phyloP scores from a whole-genome alignment of 1,140 invertebrate genomes.

The Vanessa tameamea region DNA sequence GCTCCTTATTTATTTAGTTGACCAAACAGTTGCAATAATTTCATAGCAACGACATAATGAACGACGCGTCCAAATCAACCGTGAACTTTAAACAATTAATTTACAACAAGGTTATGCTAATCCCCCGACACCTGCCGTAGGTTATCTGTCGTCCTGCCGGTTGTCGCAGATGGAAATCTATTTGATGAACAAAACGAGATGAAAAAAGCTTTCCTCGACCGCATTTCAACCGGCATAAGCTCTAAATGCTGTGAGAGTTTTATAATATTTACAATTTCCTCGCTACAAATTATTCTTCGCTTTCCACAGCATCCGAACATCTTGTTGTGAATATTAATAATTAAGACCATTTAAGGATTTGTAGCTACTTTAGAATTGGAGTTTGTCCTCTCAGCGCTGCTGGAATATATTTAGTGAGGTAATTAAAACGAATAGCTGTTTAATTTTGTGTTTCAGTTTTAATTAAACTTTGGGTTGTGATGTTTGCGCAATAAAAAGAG shows the following conservation, averaged over 20 bases:
- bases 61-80: too few species aligned
- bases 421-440: conserved; percentile 22
- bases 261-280: conserved; percentile 25
- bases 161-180: not conserved
- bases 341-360: conserved; percentile 16
- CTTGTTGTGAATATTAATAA: conserved; percentile 27
- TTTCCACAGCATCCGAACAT: conserved; percentile 2
- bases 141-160: not conserved
- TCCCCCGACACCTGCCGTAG: not conserved
- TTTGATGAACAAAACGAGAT: not conserved
- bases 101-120: not conserved
- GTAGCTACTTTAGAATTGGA: conserved; percentile 1
- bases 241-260: conserved; percentile 8
- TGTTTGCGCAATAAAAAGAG: not conserved
- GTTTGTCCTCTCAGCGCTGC: not conserved
- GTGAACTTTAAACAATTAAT: too few species aligned
- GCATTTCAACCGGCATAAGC: not conserved
- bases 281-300: not conserved
- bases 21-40: too few species aligned
- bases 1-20: too few species aligned
- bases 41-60: too few species aligned
- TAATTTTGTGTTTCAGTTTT: not conserved
- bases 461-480: not conserved
- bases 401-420: conserved; percentile 1
- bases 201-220: not conserved